These are phyloP conservation scores for Philopedon plagiatum DNA, from an alignment of 2,888 invertebrate species.

Conservation along the genomic window DNA sequence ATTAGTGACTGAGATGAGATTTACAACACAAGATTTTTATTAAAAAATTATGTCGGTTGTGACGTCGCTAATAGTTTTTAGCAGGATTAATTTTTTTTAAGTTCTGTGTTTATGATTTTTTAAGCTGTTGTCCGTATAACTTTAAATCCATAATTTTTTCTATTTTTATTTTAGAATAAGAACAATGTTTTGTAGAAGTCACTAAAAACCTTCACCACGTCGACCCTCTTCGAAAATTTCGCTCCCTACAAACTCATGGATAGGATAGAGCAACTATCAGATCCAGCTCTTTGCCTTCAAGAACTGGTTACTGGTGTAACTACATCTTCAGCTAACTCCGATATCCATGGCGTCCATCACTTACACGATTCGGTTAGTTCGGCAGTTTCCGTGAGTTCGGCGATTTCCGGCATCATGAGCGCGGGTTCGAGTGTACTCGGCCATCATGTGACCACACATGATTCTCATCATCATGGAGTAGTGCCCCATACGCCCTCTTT, in stretches of 20 bases:
- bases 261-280: slow-evolving; percentile 78
- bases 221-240: slow-evolving; percentile 45
- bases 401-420: slow-evolving; percentile 73
- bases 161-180: slow-evolving; percentile 19
- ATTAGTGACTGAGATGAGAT: no score
- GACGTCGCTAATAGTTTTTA: no score
- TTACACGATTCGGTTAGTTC: slow-evolving; percentile 70
- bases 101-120: no score
- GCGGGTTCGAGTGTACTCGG: slow-evolving; percentile 70
- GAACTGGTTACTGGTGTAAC: slow-evolving; percentile 78
- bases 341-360: slow-evolving; percentile 71
- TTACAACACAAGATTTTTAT: no score
- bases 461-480: slow-evolving; percentile 68
- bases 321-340: slow-evolving; percentile 70
- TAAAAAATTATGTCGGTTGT: no score
- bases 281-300: slow-evolving; percentile 81
- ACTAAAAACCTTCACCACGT: slow-evolving; percentile 46
- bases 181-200: slow-evolving; percentile 18
- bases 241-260: slow-evolving; percentile 69
- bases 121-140: no score
- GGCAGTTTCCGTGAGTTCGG: slow-evolving; percentile 73
- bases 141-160: no score
- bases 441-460: slow-evolving; percentile 68
- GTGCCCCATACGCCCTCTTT: slow-evolving; percentile 61
- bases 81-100: no score